Conservation (phyloP, 2,797 vertebrate genomes). For the Zalophus californianus region DNA sequence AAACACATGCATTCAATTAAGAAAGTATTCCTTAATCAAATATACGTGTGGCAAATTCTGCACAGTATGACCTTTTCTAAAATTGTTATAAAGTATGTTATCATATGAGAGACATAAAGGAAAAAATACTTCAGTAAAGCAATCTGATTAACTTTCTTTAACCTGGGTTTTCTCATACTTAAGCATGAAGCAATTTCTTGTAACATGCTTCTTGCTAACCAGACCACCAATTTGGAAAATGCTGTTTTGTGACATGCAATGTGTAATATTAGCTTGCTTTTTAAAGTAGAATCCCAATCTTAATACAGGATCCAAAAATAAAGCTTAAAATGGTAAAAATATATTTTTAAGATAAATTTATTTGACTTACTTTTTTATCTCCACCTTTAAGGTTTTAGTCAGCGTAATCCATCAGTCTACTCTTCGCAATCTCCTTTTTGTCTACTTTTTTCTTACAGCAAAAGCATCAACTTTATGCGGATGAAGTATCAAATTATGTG, state of each 20-base stretch:
- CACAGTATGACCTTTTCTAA: not conserved
- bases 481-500: not conserved
- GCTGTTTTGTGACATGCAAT: not conserved
- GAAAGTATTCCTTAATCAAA: conserved; percentile 46
- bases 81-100: not conserved
- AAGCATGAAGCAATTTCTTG: not conserved
- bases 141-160: conserved; percentile 29
- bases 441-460: conserved; percentile 27
- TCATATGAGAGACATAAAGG: conserved; percentile 18
- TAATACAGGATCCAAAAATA: not conserved
- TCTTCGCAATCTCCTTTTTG: conserved; percentile 14
- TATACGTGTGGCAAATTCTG: not conserved
- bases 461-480: not conserved
- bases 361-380: conserved; percentile 4
- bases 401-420: conserved; percentile 14
- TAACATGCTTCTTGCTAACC: not conserved
- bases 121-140: not conserved
- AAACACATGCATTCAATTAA: conserved; percentile 43
- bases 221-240: conserved; percentile 19
- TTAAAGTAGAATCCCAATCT: not conserved
- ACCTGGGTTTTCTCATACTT: not conserved
- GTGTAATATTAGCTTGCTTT: conserved; percentile 8
- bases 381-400: not conserved
- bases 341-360: conserved; percentile 35
- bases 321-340: not conserved